Evolutionary conservation across 2,797 vertebrate species (phyloP).

Genomic region (Pseudomugil tenellus): DNA sequence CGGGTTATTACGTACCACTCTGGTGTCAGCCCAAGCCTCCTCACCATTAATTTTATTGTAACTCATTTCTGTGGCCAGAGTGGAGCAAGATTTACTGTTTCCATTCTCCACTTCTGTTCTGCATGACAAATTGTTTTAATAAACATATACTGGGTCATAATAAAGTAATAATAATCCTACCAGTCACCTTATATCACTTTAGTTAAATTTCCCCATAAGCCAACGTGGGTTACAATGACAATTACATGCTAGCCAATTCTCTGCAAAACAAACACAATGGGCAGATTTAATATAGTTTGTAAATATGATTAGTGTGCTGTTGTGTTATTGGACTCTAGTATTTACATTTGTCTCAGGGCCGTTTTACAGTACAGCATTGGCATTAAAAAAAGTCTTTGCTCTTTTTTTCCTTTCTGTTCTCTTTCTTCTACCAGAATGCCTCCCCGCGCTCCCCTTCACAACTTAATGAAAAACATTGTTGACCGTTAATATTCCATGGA

Average conservation of each 20-base stretch:
- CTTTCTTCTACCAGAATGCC: constrained; percentile 77
- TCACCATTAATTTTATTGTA: constrained; percentile 95
- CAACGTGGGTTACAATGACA: constrained; percentile 95
- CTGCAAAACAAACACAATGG: constrained; percentile 94
- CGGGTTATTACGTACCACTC: constrained; percentile 87
- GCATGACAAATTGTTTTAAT: constrained; percentile 99
- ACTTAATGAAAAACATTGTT: constrained; percentile 94
- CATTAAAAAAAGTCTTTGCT: constrained; percentile 89
- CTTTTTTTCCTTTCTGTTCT: constrained; percentile 82
- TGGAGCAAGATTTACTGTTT: constrained; percentile 98
- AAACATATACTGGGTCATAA: constrained; percentile 99
- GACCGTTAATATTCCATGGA: constrained; percentile 93
- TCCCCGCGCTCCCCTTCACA: constrained; percentile 82
- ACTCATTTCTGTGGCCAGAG: constrained; percentile 96
- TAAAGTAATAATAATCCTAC: constrained; percentile 99
- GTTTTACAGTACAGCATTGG: constrained; percentile 94
- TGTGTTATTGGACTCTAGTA: constrained; percentile 96
- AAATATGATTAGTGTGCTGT: constrained; percentile 99
- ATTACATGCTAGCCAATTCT: constrained; percentile 95
- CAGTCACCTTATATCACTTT: constrained; percentile 99
- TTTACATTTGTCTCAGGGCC: constrained; percentile 98
- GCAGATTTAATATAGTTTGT: constrained; percentile 99
- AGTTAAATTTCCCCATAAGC: constrained; percentile 98
- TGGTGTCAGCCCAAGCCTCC: constrained; percentile 83
- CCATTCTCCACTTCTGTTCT: constrained; percentile 97